A percentile compares a stretch with the other conserved stretches of the same genome.
Evolutionary conservation across 2,113 vertebrate species (phyloP).

Genomic region (Crotophaga sulcirostris): DNA sequence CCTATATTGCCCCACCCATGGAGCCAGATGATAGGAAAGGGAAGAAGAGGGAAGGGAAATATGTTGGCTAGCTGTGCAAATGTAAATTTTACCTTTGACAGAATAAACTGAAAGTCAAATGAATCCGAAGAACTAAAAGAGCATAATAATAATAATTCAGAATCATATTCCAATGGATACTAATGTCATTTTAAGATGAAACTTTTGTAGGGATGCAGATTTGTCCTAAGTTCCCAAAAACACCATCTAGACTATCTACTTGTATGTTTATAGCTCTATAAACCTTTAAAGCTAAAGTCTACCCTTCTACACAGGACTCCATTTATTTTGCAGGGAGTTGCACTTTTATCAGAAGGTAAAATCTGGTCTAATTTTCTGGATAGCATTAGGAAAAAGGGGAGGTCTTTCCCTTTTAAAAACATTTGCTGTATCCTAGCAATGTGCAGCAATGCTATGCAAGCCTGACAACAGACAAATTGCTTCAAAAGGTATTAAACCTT

Average conservation of each 20-base stretch:
- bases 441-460: neutral
- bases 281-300: conserved; percentile 16
- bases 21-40: neutral
- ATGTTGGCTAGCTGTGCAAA: neutral
- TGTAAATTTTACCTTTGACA: neutral
- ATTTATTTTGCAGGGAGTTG: neutral
- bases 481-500: neutral
- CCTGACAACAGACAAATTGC: conserved; percentile 6
- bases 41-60: neutral
- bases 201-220: neutral
- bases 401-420: conserved; percentile 51
- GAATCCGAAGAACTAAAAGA: neutral
- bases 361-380: conserved; percentile 53
- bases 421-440: conserved; percentile 68
- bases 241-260: neutral
- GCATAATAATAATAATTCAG: neutral
- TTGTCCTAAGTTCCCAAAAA: neutral
- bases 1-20: neutral
- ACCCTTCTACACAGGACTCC: neutral
- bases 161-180: neutral
- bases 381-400: conserved; percentile 57
- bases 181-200: neutral
- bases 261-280: conserved; percentile 37
- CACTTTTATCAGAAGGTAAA: conserved; percentile 10
- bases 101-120: neutral